Conservation (phyloP, 2,113 vertebrate species). For the Pimephales promelas region DNA sequence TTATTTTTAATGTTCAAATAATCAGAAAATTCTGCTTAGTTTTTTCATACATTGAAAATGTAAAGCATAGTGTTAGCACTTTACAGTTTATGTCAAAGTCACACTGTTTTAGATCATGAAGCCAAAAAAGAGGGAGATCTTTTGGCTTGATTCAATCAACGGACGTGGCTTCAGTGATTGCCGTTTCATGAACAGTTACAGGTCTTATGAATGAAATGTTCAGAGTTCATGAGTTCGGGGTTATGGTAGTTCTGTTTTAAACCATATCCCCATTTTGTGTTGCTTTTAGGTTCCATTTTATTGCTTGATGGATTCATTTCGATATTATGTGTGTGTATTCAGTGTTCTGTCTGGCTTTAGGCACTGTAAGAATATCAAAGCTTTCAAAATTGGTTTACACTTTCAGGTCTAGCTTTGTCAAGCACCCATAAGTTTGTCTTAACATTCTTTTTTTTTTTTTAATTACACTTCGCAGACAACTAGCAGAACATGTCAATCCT, state of each 20-base stretch:
- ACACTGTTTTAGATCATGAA: background rate
- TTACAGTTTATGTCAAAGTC: background rate
- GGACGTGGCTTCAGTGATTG: background rate
- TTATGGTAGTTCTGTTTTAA: background rate
- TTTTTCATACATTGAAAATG: background rate
- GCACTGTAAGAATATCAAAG: no score
- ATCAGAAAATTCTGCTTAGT: background rate
- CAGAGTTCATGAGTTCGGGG: background rate
- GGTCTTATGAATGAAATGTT: background rate
- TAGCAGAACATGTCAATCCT: background rate
- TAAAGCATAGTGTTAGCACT: background rate
- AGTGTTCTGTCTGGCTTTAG: no score
- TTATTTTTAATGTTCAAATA: background rate
- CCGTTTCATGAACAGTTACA: conserved; percentile 3
- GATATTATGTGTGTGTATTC: no score
- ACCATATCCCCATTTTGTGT: background rate
- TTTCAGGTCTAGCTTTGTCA: no score
- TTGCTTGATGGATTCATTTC: background rate
- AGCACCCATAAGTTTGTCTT: no score
- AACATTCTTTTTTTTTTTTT: no score
- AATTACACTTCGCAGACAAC: background rate
- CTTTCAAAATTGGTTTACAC: no score
- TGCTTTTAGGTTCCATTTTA: no score
- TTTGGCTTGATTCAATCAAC: background rate
- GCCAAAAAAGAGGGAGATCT: background rate